Evolutionary conservation across 2,797 vertebrate species (phyloP).

Genomic region (Rhinoraja longicauda): DNA sequence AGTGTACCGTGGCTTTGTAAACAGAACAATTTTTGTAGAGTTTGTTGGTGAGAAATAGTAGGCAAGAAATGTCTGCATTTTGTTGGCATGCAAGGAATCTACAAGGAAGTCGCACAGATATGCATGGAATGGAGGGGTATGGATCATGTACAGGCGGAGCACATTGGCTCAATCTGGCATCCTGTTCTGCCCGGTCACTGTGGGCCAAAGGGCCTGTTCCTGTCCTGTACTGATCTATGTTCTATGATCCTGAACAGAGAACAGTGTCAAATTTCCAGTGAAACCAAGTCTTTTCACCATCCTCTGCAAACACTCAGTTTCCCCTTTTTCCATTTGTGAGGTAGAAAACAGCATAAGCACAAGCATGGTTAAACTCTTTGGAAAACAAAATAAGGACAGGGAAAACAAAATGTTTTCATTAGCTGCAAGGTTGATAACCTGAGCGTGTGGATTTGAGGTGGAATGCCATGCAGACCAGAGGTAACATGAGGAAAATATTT

Average conservation of each 20-base stretch:
- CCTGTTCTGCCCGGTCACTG: too few relatives aligned
- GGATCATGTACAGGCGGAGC: too few relatives aligned
- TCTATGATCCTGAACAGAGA: background rate
- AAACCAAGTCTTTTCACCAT: background rate
- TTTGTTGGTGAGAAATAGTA: background rate
- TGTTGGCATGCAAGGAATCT: background rate
- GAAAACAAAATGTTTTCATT: background rate
- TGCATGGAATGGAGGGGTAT: too few relatives aligned
- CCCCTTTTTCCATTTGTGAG: background rate
- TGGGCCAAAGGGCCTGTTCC: too few relatives aligned
- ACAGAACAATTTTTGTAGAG: background rate
- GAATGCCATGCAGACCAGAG: too few relatives aligned
- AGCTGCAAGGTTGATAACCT: too few relatives aligned
- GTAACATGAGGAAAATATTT: too few relatives aligned
- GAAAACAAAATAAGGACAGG: background rate
- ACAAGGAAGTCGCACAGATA: background rate
- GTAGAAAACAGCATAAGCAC: background rate
- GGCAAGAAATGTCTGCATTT: background rate
- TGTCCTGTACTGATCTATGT: too few relatives aligned
- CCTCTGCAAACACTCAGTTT: background rate
- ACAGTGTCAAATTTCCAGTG: background rate
- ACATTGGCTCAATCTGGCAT: too few relatives aligned
- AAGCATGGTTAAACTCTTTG: background rate
- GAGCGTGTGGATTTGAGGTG: too few relatives aligned
- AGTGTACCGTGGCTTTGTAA: background rate